phyloP scores from a whole-genome alignment of 2,888 invertebrate species.

The Ophonus ardosiacus region DNA sequence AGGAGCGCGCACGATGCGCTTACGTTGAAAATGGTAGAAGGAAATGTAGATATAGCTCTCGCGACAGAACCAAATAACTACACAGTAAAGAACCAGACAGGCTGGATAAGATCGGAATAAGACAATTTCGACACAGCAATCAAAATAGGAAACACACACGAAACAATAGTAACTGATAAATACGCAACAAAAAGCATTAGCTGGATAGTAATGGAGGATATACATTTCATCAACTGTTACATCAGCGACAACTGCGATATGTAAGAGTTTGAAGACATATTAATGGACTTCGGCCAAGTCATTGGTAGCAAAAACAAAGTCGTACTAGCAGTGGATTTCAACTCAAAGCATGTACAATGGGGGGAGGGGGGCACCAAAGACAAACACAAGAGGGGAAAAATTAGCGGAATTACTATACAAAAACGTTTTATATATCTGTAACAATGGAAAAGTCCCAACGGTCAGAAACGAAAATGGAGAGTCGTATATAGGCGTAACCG shows the following conservation, averaged over 20 bases:
- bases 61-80: not conserved
- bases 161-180: not conserved
- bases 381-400: slow-evolving; percentile 18
- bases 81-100: not conserved
- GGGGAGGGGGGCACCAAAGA: slow-evolving; percentile 23
- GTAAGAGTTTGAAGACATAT: not conserved
- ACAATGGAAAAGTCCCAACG: not conserved
- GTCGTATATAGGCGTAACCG: not conserved
- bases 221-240: slow-evolving; percentile 6
- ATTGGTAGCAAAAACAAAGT: not conserved
- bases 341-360: not conserved
- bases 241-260: slow-evolving; percentile 10
- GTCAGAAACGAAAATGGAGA: not conserved
- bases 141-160: not conserved
- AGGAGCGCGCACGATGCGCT: not conserved
- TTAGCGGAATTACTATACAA: not conserved
- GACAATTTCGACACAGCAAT: slow-evolving; percentile 9
- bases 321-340: not conserved
- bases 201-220: not conserved
- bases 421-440: not conserved
- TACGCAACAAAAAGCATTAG: not conserved
- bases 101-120: not conserved
- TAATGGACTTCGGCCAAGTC: not conserved
- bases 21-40: not conserved
- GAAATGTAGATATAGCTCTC: not conserved